These are phyloP conservation scores for Anastatus disparis DNA, from an alignment of 1,140 invertebrate genomes.

Conservation along the genomic window DNA sequence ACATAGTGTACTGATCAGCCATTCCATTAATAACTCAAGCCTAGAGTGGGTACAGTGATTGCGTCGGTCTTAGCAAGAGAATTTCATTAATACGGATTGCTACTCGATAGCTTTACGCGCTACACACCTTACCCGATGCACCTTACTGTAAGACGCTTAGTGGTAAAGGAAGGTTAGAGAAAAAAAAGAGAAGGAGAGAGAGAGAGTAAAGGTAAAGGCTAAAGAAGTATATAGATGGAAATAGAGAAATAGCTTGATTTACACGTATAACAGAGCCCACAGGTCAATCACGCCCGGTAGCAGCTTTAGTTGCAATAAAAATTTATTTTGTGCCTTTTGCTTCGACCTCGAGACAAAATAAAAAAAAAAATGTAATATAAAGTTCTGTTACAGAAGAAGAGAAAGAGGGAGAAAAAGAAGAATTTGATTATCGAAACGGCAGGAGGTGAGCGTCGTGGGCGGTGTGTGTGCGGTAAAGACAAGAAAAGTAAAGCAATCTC, in stretches of 20 bases:
- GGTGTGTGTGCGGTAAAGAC: too few species aligned
- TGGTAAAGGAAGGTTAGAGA: not conserved
- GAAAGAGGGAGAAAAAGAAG: constrained; percentile 30
- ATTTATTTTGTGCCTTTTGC: constrained; percentile 55
- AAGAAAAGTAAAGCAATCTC: constrained; percentile 53
- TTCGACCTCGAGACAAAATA: too few species aligned
- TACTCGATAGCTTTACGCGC: too few species aligned
- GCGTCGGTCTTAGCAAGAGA: constrained; percentile 18
- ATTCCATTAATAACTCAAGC: constrained; percentile 32
- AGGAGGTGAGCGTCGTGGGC: not conserved
- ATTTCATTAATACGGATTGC: constrained; percentile 35
- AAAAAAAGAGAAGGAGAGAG: not conserved
- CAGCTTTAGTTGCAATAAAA: constrained; percentile 54
- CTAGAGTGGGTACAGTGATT: constrained; percentile 15
- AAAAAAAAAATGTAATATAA: too few species aligned
- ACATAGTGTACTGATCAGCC: constrained; percentile 11
- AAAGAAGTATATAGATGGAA: too few species aligned
- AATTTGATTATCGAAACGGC: constrained; percentile 56
- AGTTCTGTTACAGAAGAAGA: too few species aligned
- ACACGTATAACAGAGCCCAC: constrained; percentile 3
- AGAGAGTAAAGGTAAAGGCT: not conserved
- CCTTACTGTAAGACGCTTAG: constrained; percentile 12
- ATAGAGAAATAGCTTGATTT: too few species aligned
- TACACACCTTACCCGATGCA: not conserved
- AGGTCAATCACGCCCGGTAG: constrained; percentile 40